Conservation (phyloP, 2,113 vertebrate genomes). For the Oplegnathus fasciatus region DNA sequence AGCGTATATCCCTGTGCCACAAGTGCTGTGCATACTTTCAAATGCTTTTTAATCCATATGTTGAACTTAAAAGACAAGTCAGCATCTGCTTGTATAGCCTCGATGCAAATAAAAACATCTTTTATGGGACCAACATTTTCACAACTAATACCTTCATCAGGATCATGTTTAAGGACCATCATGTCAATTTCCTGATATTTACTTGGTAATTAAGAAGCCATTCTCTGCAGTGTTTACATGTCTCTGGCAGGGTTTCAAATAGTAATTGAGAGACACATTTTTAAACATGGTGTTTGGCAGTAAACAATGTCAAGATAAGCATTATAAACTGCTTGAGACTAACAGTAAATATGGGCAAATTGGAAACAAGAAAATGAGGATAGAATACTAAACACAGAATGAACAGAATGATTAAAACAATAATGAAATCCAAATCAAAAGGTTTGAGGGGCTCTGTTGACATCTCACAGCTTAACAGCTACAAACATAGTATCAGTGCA, state of each 20-base stretch:
- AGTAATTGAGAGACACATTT: background rate
- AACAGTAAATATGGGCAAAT: background rate
- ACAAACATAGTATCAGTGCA: background rate
- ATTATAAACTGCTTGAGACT: background rate
- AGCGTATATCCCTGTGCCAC: background rate
- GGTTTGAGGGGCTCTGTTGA: background rate
- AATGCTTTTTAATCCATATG: background rate
- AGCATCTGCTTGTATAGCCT: background rate
- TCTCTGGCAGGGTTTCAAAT: background rate
- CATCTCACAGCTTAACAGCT: conserved; percentile 15
- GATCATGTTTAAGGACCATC: background rate
- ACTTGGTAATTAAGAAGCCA: background rate
- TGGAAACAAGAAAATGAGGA: background rate
- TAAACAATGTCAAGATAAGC: background rate
- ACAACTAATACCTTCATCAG: background rate
- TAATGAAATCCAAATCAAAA: background rate
- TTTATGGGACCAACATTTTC: background rate
- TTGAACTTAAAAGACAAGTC: background rate
- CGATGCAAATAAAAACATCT: background rate
- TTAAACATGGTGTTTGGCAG: background rate
- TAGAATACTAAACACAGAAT: background rate
- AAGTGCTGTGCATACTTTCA: background rate
- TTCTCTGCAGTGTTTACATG: background rate
- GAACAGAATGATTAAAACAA: background rate
- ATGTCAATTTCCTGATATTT: background rate